Conservation (phyloP, 2,113 vertebrate genomes). For the Apistogramma diplotaenia region DNA sequence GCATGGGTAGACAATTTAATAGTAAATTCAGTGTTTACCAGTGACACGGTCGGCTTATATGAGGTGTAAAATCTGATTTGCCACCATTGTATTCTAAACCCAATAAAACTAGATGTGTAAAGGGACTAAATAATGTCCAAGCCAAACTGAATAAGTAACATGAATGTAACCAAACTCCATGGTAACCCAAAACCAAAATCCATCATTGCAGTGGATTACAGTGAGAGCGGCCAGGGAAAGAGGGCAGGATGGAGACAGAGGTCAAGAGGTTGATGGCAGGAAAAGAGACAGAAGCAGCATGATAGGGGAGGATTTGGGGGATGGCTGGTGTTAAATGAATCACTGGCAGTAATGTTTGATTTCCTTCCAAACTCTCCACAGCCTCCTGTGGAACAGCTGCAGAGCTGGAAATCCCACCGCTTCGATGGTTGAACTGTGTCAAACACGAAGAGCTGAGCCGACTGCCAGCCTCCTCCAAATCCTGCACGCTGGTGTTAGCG, state of each 20-base stretch:
- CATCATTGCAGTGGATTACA: slow-evolving; percentile 21
- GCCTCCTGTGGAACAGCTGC: slow-evolving; percentile 51
- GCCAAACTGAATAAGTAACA: background rate
- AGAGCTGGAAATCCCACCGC: slow-evolving; percentile 30
- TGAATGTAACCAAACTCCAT: background rate
- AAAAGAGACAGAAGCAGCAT: slow-evolving; percentile 7
- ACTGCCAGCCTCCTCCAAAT: slow-evolving; percentile 5
- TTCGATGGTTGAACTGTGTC: slow-evolving; percentile 30
- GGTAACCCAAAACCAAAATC: slow-evolving; percentile 15
- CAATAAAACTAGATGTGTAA: background rate
- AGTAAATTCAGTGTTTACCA: background rate
- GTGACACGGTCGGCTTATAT: background rate
- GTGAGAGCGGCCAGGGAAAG: background rate
- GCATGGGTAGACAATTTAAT: background rate
- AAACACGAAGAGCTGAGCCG: background rate
- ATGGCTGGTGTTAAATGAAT: slow-evolving; percentile 33
- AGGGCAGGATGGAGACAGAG: background rate
- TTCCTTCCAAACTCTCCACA: slow-evolving; percentile 38
- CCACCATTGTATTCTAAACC: background rate
- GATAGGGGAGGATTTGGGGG: background rate
- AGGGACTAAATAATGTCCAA: background rate
- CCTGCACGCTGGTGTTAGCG: background rate
- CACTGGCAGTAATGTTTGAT: slow-evolving; percentile 41
- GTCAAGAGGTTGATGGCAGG: slow-evolving; percentile 22
- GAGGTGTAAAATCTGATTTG: background rate